phyloP scores from a whole-genome alignment of 1,140 invertebrate genomes.

The Limonius californicus region DNA sequence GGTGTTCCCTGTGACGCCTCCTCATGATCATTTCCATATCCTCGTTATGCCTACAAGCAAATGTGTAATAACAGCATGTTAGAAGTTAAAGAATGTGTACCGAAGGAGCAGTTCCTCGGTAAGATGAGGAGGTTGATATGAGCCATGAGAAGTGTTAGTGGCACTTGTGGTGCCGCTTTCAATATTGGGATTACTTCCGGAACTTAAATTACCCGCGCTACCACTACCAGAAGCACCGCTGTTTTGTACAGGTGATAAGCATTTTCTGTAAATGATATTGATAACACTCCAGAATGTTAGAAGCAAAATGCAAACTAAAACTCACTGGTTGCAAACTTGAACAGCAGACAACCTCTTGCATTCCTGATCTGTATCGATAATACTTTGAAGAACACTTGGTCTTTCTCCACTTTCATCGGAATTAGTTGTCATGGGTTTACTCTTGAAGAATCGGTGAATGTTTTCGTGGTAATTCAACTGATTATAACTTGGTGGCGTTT shows the following conservation, averaged over 20 bases:
- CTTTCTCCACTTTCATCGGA: conserved; percentile 48
- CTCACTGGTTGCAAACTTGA: conserved; percentile 40
- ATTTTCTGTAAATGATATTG: conserved; percentile 45
- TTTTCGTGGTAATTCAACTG: conserved; percentile 86
- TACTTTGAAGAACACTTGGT: conserved; percentile 25
- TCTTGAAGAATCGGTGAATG: conserved; percentile 79
- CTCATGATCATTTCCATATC: conserved; percentile 76
- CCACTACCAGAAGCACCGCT: conserved; percentile 54
- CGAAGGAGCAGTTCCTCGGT: conserved; percentile 60
- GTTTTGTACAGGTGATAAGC: conserved; percentile 46
- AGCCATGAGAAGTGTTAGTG: conserved; percentile 39
- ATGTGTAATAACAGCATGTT: too few species aligned
- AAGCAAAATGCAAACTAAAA: conserved; percentile 1
- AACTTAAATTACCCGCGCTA: conserved; percentile 56
- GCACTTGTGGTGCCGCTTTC: conserved; percentile 52
- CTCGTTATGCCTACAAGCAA: conserved; percentile 61
- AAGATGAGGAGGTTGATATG: conserved; percentile 53
- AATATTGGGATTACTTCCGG: conserved; percentile 49
- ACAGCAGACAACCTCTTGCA: conserved; percentile 32
- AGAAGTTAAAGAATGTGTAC: conserved; percentile 21
- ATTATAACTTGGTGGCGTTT: conserved; percentile 79
- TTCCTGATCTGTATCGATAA: conserved; percentile 39
- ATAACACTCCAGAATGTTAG: too few species aligned
- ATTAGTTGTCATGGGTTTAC: conserved; percentile 63
- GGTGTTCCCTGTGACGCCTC: conserved; percentile 62